Percentiles rank a stretch among this genome's conserved stretches.
These are phyloP conservation scores for Lacerta viridis DNA, from an alignment of 2,797 vertebrate species.

Conservation along the genomic window DNA sequence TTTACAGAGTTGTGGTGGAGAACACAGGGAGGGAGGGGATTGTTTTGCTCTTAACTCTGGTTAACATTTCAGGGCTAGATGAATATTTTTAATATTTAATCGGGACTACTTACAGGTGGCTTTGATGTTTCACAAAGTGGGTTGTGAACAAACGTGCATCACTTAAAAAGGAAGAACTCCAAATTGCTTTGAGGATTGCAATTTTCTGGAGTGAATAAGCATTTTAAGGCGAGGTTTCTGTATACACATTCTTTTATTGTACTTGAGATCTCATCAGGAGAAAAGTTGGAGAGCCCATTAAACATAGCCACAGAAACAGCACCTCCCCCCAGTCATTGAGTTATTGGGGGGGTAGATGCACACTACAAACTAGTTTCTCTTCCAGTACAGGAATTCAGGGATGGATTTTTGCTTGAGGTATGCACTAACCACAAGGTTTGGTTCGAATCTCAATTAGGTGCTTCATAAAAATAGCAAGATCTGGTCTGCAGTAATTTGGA, in stretches of 20 bases:
- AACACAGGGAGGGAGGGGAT: background rate
- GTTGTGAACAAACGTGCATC: constrained; percentile 21
- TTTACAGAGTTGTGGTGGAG: background rate
- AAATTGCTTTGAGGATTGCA: constrained; percentile 50
- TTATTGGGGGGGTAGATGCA: background rate
- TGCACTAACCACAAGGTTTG: too few relatives aligned
- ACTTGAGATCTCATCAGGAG: constrained; percentile 44
- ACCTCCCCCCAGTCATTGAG: background rate
- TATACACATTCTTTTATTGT: constrained; percentile 49
- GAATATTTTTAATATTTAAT: constrained; percentile 54
- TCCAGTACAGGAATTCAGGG: background rate
- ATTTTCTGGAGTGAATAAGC: constrained; percentile 43
- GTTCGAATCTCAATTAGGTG: too few relatives aligned
- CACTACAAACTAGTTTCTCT: constrained; percentile 16
- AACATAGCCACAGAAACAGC: constrained; percentile 33
- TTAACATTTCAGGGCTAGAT: constrained; percentile 40
- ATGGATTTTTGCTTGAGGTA: background rate
- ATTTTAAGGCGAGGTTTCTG: constrained; percentile 45
- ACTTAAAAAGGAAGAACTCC: constrained; percentile 38
- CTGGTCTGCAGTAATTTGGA: too few relatives aligned
- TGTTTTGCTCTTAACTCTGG: background rate
- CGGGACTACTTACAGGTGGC: constrained; percentile 50
- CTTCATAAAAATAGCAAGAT: too few relatives aligned
- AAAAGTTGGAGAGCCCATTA: background rate
- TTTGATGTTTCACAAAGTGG: constrained; percentile 47